A percentile compares a stretch with the other conserved stretches of the same genome.
Conservation (phyloP, 2,888 invertebrate species). For the Helicoverpa assulta region DNA sequence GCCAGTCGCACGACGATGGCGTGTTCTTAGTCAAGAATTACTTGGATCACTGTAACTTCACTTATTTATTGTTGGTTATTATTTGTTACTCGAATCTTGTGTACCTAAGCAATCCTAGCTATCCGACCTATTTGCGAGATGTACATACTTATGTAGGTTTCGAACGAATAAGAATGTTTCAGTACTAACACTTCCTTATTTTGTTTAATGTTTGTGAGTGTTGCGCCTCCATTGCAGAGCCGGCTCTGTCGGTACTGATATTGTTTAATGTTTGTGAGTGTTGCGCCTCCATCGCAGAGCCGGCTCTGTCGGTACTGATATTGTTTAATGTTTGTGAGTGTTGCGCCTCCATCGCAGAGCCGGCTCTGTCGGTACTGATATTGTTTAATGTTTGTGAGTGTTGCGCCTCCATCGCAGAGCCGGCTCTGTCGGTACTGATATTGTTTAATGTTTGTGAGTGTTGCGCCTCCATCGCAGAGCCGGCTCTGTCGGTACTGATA, state of each 20-base stretch:
- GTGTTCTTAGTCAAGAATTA: background rate
- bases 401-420: background rate
- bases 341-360: background rate
- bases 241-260: background rate
- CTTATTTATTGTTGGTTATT: background rate
- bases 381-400: background rate
- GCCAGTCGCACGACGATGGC: too few species aligned
- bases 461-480: too few species aligned
- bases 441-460: too few species aligned
- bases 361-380: background rate
- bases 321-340: background rate
- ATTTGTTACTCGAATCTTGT: too few species aligned
- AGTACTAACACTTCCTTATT: background rate
- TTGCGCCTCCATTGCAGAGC: background rate
- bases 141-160: too few species aligned
- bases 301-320: background rate
- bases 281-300: background rate
- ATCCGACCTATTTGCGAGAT: too few species aligned
- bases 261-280: background rate
- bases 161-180: too few species aligned
- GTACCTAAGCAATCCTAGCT: too few species aligned
- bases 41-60: background rate
- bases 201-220: background rate
- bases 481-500: too few species aligned
- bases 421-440: background rate